Base-by-base conservation (phyloP, 2,797 vertebrate species). In the Argyrosomus regius region DNA sequence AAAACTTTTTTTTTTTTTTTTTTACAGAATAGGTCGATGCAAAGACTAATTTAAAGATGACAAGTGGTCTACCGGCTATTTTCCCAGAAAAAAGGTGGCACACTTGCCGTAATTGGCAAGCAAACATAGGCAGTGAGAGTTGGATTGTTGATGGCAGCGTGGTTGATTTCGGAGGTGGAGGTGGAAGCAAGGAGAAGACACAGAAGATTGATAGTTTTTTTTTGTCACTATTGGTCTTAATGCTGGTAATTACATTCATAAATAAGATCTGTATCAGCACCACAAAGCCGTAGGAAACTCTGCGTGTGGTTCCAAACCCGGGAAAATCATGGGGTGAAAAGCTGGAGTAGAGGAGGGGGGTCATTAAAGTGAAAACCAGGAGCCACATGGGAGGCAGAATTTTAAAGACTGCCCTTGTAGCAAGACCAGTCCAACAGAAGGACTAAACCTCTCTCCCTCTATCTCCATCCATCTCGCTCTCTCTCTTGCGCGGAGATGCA, bases 281-380 rank as follows among this genome's bases (percentile, higher is more conserved):
- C 26, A 9, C 48, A 64, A 72, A 77, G 85, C 26, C 48, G 58
- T n/a, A 72, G 76, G 80, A 84, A 84, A 86, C 41, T 17, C n/a
- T 81, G 85, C 88, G 61, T 41, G 45, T 69, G 71, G 88, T 85
- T 81, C 68, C 74, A 80, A 87, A 84, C 74, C 74, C 77, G 78
- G 74, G 80, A 87, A 89, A 92, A 84, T 89, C 84, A 72, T 58
- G 60, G 80, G 85, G 85, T 82, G 78, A 74, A 80, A 83, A 61
- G 82, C 77, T 73, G 83, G 56, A 82, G 82, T 75, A 79, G 81
- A 81, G 80, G 85, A 77, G 83, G 93, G 91, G 92, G 91, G 93
- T 95, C 95, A 96, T 95, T 95, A 96, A 95, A 95, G 93, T 92
- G 92, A 93, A 96, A 96, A 95, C 94, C 93, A 91, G 93, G 93